Evolutionary conservation across 2,888 invertebrate species (phyloP), one percentile per base, ranked within the genome.

Genomic region (Corbicula japonica): DNA sequence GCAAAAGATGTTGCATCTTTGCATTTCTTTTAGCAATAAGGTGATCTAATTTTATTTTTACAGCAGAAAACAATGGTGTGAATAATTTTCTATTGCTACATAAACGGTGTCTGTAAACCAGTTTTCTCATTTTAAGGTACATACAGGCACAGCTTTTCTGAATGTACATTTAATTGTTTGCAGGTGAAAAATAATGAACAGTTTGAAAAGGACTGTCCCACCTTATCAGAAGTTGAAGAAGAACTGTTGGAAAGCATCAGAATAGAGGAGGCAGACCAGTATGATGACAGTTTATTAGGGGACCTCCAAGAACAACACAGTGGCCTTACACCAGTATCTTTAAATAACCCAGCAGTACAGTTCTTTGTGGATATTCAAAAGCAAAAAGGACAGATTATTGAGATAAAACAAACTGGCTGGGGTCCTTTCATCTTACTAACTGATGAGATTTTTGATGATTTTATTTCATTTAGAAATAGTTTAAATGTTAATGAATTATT

Each of bases 111-210:
- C n/a, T n/a, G n/a, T n/a, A n/a, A n/a, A n/a, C n/a, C n/a, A n/a
- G n/a, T n/a, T n/a, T n/a, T n/a, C n/a, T n/a, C n/a, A n/a, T n/a
- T n/a, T n/a, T n/a, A n/a, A n/a, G n/a, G n/a, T n/a, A n/a, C n/a
- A n/a, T n/a, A n/a, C n/a, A n/a, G n/a, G n/a, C n/a, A 41, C 41
- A 8, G 15, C 10, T 8, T 41, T 8, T 41, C 41, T 41, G 8
- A 41, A 8, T 15, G 15, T 12, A 15, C 5, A n/a, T 48, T 18
- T 48, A 12, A 12, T n/a, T n/a, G 5, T n/a, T 48, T 48, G n/a
- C 21, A 48, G 48, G 48, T 48, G 48, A 48, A 48, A n/a, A 48
- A n/a, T 6, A 48, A n/a, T 48, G 48, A 48, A n/a, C 48, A 48
- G 5, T 6, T 5, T 5, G n/a, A 48, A 6, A 48, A 48, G n/a